phyloP scores from a whole-genome alignment of 2,888 invertebrate species.

The Germaria angustata region DNA sequence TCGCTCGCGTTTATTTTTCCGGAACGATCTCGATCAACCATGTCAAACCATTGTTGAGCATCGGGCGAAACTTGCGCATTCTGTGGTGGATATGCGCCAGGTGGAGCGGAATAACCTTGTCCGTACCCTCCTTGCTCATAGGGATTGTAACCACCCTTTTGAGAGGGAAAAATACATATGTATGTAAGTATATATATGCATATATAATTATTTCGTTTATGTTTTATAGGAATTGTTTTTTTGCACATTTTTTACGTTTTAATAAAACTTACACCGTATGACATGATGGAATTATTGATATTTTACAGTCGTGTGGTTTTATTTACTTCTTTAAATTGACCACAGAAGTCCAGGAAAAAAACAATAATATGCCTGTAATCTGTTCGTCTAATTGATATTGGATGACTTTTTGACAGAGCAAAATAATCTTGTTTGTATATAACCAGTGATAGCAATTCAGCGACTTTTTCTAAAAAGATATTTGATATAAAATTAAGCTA shows the following conservation, averaged over 20 bases:
- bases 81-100: slow-evolving; percentile 79
- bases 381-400: slow-evolving; percentile 16
- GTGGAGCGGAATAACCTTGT: slow-evolving; percentile 75
- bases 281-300: slow-evolving; percentile 71
- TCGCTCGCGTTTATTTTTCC: slow-evolving; percentile 90
- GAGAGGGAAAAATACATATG: too few species aligned
- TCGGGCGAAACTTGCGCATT: slow-evolving; percentile 85
- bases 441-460: not conserved
- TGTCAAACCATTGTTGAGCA: slow-evolving; percentile 90
- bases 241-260: not conserved
- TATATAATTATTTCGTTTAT: slow-evolving; percentile 4
- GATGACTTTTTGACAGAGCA: slow-evolving; percentile 24
- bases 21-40: slow-evolving; percentile 91
- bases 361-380: not conserved
- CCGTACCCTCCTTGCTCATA: slow-evolving; percentile 57
- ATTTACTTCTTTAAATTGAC: not conserved
- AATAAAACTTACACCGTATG: slow-evolving; percentile 72
- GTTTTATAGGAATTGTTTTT: not conserved
- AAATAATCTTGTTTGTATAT: slow-evolving; percentile 9
- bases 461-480: not conserved
- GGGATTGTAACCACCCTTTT: slow-evolving; percentile 65
- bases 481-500: too few species aligned
- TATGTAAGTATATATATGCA: too few species aligned
- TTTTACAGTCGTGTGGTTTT: too few species aligned
- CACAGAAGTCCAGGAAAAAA: not conserved